Conservation (phyloP, 23 tunicate genomes). For the Styela plicata region DNA sequence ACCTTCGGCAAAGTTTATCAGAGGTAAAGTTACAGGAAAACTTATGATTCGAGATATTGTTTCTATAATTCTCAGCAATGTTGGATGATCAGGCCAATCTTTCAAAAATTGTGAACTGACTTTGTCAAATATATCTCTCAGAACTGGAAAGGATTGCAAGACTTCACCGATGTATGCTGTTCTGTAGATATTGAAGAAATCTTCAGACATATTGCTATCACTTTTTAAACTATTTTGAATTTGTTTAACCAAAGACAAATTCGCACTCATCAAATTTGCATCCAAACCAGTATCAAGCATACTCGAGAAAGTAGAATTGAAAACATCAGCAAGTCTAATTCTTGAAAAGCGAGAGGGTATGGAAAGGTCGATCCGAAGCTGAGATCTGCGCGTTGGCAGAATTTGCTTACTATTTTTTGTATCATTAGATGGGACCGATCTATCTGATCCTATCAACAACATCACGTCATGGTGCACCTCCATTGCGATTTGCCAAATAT, state of each 20-base stretch:
- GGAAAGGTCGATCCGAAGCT: not conserved
- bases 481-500: not conserved
- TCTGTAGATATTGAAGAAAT: constrained; percentile 35
- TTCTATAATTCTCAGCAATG: constrained; percentile 32
- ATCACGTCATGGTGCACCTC: not conserved
- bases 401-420: not conserved
- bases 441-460: not conserved
- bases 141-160: constrained; percentile 45
- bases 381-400: not conserved
- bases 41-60: constrained; percentile 40
- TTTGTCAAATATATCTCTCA: constrained; percentile 25
- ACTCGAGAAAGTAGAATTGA: not conserved
- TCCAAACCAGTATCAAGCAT: constrained; percentile 1
- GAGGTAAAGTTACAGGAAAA: constrained; percentile 51
- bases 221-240: not conserved
- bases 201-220: not conserved
- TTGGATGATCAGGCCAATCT: constrained; percentile 81
- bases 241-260: not conserved
- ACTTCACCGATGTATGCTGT: constrained; percentile 40
- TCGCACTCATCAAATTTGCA: constrained; percentile 1
- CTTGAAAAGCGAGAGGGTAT: not conserved
- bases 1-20: constrained; percentile 70
- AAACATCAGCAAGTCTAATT: not conserved
- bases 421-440: not conserved
- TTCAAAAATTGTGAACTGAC: constrained; percentile 23